Conservation (phyloP, 1,140 invertebrate genomes). For the Cotesia chilonis region DNA sequence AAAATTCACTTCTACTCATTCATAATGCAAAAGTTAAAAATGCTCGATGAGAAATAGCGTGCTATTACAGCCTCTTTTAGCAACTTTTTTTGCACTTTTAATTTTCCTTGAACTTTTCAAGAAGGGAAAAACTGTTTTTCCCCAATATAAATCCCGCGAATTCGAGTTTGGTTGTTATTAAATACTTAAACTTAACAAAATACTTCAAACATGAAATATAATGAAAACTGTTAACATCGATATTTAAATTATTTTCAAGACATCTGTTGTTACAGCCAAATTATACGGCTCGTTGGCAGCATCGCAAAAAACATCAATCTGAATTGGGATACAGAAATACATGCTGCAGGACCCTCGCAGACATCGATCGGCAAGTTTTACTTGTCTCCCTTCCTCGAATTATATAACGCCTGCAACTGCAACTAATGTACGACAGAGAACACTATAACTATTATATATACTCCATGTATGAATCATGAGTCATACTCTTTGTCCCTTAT, state of each 20-base stretch:
- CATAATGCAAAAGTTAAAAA: too few relatives aligned
- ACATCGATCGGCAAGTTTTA: constrained; percentile 31
- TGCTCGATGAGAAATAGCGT: too few relatives aligned
- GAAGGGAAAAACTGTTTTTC: too few relatives aligned
- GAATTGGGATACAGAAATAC: constrained; percentile 38
- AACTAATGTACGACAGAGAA: constrained; percentile 19
- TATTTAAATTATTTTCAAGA: constrained; percentile 11
- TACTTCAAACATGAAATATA: too few relatives aligned
- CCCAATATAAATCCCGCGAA: too few relatives aligned
- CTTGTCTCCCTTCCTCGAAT: not conserved
- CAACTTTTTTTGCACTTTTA: too few relatives aligned
- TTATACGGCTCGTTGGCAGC: constrained; percentile 48
- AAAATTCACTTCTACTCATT: not conserved
- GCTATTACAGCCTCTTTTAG: too few relatives aligned
- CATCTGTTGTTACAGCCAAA: constrained; percentile 29
- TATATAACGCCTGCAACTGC: constrained; percentile 44
- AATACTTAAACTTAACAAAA: too few relatives aligned
- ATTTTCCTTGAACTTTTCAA: too few relatives aligned
- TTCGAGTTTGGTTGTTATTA: too few relatives aligned
- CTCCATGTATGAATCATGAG: constrained; percentile 1
- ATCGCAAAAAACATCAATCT: constrained; percentile 48
- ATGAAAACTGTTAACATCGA: not conserved
- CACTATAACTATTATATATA: not conserved
- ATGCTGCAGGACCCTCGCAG: constrained; percentile 13
- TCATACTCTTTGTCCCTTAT: constrained; percentile 19